Conservation (phyloP, 1,140 invertebrate genomes). For the Cotesia glomerata region DNA sequence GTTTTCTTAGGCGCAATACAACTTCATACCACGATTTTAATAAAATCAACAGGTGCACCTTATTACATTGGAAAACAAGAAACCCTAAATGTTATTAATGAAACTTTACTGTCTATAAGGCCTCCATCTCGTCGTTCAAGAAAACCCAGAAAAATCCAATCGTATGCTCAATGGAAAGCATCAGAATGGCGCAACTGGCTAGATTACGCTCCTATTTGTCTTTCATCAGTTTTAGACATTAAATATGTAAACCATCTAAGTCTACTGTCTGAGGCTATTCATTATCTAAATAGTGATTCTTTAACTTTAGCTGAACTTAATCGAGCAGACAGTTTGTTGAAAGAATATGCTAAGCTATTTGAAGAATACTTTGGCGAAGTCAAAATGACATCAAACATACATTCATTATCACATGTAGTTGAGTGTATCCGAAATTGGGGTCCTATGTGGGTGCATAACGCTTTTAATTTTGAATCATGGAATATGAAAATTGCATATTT, state of each 20-base stretch:
- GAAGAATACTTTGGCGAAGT: neutral
- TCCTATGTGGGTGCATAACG: neutral
- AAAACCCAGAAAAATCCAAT: neutral
- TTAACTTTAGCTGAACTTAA: neutral
- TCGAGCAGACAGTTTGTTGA: neutral
- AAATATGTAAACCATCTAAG: neutral
- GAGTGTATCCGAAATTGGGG: neutral
- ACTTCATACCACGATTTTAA: neutral
- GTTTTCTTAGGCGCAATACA: constrained; percentile 1
- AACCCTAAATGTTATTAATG: neutral
- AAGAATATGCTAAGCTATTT: neutral
- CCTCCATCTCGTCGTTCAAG: constrained; percentile 1
- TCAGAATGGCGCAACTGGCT: constrained; percentile 15
- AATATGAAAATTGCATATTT: neutral
- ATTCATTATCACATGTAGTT: neutral
- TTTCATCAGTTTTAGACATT: neutral
- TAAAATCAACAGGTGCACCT: neutral
- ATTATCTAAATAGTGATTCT: neutral
- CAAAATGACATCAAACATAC: neutral
- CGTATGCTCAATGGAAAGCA: neutral
- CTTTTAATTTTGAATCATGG: neutral
- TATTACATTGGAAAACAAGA: constrained; percentile 13
- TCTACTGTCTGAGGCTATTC: neutral
- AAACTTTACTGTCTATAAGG: neutral
- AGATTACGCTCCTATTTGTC: neutral